Conservation (phyloP, 2,113 vertebrate species). For the Hystrix brachyura region DNA sequence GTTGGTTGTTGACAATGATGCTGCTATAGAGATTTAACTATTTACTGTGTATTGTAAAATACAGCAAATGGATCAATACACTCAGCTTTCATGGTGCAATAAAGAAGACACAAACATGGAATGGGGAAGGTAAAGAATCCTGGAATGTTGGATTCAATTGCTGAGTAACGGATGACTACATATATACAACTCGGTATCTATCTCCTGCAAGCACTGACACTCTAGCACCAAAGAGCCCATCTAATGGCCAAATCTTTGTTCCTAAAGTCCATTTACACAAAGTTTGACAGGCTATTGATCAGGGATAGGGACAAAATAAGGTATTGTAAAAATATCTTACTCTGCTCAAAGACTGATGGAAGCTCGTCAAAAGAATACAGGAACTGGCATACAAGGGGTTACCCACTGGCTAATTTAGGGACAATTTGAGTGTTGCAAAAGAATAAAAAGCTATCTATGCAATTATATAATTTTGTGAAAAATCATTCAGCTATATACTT, state of each 20-base stretch:
- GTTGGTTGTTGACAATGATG: background rate
- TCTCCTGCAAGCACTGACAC: background rate
- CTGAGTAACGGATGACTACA: background rate
- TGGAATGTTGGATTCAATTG: background rate
- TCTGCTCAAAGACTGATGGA: background rate
- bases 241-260: background rate
- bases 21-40: conserved; percentile 38
- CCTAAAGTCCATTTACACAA: conserved; percentile 20
- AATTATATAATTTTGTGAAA: conserved; percentile 18
- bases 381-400: background rate
- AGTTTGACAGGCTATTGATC: background rate
- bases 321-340: background rate
- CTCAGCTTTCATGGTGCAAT: background rate
- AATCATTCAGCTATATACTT: background rate
- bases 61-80: conserved; percentile 10
- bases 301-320: background rate
- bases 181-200: background rate
- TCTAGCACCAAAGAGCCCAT: background rate
- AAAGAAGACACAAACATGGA: background rate
- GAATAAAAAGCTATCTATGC: background rate
- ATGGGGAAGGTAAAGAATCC: background rate
- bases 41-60: background rate
- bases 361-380: background rate
- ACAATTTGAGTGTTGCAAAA: conserved; percentile 22
- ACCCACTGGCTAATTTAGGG: background rate